These are phyloP conservation scores for Brienomyrus brachyistius DNA, from an alignment of 2,113 vertebrate species.

Conservation along the genomic window DNA sequence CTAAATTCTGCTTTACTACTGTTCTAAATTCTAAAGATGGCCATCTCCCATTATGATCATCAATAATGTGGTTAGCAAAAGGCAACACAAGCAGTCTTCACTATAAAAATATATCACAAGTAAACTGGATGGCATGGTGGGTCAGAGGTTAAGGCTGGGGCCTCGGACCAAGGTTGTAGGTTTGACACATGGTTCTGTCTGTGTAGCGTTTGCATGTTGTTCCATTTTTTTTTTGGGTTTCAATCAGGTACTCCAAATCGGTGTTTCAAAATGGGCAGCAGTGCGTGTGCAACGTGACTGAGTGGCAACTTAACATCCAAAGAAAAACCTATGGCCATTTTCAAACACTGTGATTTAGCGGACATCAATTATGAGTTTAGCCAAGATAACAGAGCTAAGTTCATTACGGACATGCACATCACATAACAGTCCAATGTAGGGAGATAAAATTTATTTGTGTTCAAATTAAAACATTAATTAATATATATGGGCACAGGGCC, in stretches of 20 bases:
- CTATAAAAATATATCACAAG: background rate
- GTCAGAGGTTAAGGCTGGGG: background rate
- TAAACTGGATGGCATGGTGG: background rate
- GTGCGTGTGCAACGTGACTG: background rate
- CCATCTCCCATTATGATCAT: background rate
- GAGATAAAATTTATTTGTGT: background rate
- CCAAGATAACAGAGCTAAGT: background rate
- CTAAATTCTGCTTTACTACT: background rate
- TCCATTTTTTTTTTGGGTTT: background rate
- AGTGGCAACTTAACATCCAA: background rate
- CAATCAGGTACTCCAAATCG: background rate
- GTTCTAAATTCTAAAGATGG: background rate
- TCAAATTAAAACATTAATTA: background rate
- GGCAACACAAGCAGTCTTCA: background rate
- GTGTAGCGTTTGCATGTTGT: background rate
- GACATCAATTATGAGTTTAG: background rate
- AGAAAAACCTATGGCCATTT: background rate
- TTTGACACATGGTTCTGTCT: background rate
- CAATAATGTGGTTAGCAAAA: background rate
- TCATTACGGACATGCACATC: background rate
- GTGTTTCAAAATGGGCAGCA: background rate
- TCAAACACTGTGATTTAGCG: background rate
- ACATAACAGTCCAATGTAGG: background rate
- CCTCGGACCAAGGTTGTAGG: background rate
- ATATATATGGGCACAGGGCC: background rate